Evolutionary conservation across 2,797 vertebrate species (phyloP).

Genomic region (Champsocephalus gunnari): DNA sequence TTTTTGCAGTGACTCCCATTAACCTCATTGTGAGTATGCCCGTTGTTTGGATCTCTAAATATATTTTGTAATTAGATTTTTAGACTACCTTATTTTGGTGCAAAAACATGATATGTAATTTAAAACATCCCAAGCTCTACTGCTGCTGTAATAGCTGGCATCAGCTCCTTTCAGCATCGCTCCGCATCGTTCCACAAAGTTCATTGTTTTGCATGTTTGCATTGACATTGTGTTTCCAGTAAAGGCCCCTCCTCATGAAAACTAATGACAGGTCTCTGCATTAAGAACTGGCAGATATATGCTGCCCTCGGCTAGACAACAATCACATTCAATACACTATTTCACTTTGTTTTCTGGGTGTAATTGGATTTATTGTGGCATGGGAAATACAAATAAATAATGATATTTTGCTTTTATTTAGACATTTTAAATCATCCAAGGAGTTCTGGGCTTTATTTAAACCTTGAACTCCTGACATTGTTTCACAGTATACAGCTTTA

Average conservation of each 20-base stretch:
- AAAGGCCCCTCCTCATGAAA: background rate
- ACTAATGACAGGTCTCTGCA: background rate
- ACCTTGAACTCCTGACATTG: constrained; percentile 40
- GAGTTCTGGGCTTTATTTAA: constrained; percentile 32
- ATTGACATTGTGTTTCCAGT: background rate
- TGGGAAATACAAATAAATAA: background rate
- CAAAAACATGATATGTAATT: background rate
- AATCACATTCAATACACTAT: background rate
- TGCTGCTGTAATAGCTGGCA: background rate
- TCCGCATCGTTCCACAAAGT: too few species aligned
- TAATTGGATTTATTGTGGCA: background rate
- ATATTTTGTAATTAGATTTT: background rate
- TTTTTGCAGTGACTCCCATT: too few species aligned
- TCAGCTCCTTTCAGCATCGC: background rate
- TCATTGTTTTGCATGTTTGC: background rate
- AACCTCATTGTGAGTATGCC: background rate
- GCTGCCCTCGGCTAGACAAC: constrained; percentile 3
- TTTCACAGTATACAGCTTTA: constrained; percentile 42
- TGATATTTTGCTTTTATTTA: constrained; percentile 5
- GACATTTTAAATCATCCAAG: background rate
- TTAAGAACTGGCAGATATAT: background rate
- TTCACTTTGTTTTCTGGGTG: background rate
- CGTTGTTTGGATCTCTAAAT: background rate
- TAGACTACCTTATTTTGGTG: background rate
- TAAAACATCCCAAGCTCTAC: background rate